Base-by-base conservation (phyloP, 2,113 vertebrate species). In the Formicarius rufipectus region DNA sequence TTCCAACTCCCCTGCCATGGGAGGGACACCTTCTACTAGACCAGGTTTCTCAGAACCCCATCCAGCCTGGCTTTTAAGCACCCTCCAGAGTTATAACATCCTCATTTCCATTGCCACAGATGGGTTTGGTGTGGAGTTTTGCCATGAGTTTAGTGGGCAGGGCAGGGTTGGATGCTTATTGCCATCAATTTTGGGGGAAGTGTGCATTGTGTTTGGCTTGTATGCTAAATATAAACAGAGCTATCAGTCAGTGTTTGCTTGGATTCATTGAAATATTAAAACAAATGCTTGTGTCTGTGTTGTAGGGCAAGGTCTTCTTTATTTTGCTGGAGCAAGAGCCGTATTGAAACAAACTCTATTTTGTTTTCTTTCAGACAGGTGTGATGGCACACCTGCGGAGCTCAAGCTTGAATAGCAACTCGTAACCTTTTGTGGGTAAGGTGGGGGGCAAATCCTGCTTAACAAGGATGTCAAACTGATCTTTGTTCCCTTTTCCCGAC, bases 391-490 rank as follows among this genome's bases (percentile, higher is more conserved):
- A 98, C 97, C 97, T 98, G 97, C 14, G 3, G 95, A 97, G 93
- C 87, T 96, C 80, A 37, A 88, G 64, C 81, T 85, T 91, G 90
- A 97, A 93, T 84, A 92, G 95, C 80, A 81, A 60, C 77, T 87
- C 6, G 10, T 90, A 96, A 93, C 90, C 95, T 93, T 93, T 95
- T 95, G 95, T 91, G 92, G 89, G 91, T 69, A 93, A 94, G 91
- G 94, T 91, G 94, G 93, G 92, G 93, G 91, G 78, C 79, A 97
- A 92, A 93, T 98, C 97, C 98, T 98, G 98, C 98, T 97, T 95
- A 98, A 98, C 97, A 98, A 98, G 98, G 97, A 97, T 97, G 97
- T 97, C 94, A 97, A 90, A 87, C 84, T 92, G 94, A 84, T 97
- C 89, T 97, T 96, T 96, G 83, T 94, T 96, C 91, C 93, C 86